These are phyloP conservation scores for Meles meles DNA, from an alignment of 2,113 vertebrate genomes.

Conservation along the genomic window DNA sequence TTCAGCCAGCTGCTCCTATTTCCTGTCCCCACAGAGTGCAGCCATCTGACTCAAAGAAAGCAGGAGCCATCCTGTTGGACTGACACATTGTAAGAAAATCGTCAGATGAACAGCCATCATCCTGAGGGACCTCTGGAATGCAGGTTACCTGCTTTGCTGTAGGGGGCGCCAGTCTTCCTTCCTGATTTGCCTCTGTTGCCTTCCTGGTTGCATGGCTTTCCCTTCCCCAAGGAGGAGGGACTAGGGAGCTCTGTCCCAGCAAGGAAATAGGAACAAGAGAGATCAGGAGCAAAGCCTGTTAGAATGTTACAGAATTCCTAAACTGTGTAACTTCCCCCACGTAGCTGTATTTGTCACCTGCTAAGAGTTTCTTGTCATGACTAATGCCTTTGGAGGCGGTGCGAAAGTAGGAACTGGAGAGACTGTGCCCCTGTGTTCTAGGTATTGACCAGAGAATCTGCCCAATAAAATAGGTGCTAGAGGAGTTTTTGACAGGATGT, in stretches of 20 bases:
- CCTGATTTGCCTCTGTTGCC: not conserved
- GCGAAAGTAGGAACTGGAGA: not conserved
- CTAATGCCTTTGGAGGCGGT: not conserved
- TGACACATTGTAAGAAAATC: not conserved
- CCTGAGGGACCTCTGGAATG: not conserved
- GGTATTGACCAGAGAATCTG: not conserved
- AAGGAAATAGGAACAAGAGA: not conserved
- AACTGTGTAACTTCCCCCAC: not conserved
- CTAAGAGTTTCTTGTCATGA: not conserved
- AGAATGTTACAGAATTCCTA: not conserved
- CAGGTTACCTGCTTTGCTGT: not conserved
- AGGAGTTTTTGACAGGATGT: not conserved
- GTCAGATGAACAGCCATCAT: no score
- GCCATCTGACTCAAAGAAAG: not conserved
- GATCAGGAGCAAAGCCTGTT: not conserved
- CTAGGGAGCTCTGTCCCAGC: not conserved
- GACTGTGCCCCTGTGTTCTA: not conserved
- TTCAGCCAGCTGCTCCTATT: no score
- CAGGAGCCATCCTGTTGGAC: not conserved
- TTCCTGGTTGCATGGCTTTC: not conserved
- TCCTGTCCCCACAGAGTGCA: not conserved
- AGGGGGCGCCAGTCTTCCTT: not conserved
- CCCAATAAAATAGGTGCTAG: not conserved
- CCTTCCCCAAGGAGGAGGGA: not conserved
- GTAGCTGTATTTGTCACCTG: not conserved